A percentile compares a stretch with the other conserved stretches of the same genome.
Conservation (phyloP, 1,140 invertebrate genomes). For the Eciton burchellii region DNA sequence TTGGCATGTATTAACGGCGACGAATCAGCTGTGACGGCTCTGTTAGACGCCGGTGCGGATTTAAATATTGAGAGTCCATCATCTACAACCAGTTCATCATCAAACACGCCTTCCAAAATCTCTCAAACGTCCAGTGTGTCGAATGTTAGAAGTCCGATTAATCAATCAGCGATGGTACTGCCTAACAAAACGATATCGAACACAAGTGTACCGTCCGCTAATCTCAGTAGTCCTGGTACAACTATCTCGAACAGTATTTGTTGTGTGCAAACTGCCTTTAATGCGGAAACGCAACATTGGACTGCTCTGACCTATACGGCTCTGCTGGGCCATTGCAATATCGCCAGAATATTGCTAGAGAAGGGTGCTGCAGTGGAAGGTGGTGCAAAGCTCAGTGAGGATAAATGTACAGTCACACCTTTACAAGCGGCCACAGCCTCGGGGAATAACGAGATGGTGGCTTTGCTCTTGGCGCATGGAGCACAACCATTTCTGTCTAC, state of each 20-base stretch:
- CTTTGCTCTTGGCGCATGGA: slow-evolving; percentile 92
- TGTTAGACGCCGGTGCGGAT: slow-evolving; percentile 92
- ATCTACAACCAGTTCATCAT: slow-evolving; percentile 65
- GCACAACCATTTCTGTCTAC: slow-evolving; percentile 95
- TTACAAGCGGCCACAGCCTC: slow-evolving; percentile 93
- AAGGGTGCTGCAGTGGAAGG: slow-evolving; percentile 94
- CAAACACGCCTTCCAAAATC: slow-evolving; percentile 72
- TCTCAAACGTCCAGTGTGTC: slow-evolving; percentile 43
- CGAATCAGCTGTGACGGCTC: slow-evolving; percentile 89
- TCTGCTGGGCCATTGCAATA: slow-evolving; percentile 86
- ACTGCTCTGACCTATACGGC: slow-evolving; percentile 91
- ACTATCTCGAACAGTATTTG: slow-evolving; percentile 41
- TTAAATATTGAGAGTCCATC: slow-evolving; percentile 90
- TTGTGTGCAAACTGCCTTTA: slow-evolving; percentile 82
- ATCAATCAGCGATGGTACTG: slow-evolving; percentile 63
- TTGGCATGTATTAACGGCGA: slow-evolving; percentile 92
- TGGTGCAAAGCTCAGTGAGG: slow-evolving; percentile 92
- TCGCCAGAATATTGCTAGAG: slow-evolving; percentile 89
- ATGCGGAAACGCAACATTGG: slow-evolving; percentile 92
- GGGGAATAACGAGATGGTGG: slow-evolving; percentile 93
- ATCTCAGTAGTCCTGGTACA: slow-evolving; percentile 65
- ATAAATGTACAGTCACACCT: slow-evolving; percentile 94
- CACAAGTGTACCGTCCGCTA: slow-evolving; percentile 56
- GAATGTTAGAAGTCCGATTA: slow-evolving; percentile 61
- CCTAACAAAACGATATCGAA: slow-evolving; percentile 63